Percentiles rank a stretch among this genome's conserved stretches.
Evolutionary conservation across 2,113 vertebrate species (phyloP).

Genomic region (Pluvianellus socialis): DNA sequence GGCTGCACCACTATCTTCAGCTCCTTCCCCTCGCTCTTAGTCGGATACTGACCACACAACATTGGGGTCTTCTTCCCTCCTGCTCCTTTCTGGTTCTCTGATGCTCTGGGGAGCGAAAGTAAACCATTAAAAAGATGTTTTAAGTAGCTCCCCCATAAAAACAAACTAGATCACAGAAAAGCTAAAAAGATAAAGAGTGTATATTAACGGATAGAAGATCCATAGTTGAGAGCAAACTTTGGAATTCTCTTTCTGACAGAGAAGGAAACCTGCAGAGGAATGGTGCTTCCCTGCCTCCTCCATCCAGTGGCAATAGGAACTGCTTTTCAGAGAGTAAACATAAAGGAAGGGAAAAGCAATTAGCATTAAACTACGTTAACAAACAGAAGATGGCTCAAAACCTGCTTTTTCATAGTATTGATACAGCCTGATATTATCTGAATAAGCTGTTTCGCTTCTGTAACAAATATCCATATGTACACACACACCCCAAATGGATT

Average conservation of each 20-base stretch:
- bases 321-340: constrained; percentile 13
- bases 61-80: constrained; percentile 86
- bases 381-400: not conserved
- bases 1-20: constrained; percentile 96
- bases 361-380: constrained; percentile 24
- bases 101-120: constrained; percentile 76
- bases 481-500: constrained; percentile 24
- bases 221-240: constrained; percentile 9
- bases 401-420: not conserved
- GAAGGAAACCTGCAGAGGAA: constrained; percentile 36
- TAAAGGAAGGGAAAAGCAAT: constrained; percentile 50
- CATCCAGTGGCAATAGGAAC: constrained; percentile 21
- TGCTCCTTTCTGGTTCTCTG: constrained; percentile 78
- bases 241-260: constrained; percentile 22
- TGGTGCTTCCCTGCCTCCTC: constrained; percentile 5
- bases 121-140: constrained; percentile 58
- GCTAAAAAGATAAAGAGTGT: constrained; percentile 22
- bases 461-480: not conserved
- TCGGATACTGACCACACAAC: constrained; percentile 89
- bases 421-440: not conserved
- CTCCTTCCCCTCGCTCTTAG: constrained; percentile 93
- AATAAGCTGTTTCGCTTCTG: not conserved
- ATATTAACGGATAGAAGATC: not conserved
- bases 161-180: constrained; percentile 36
- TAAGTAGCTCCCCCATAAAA: not conserved